Evolutionary conservation across 2,888 invertebrate genomes (phyloP).

Genomic region (Dasysyrphus albostriatus): DNA sequence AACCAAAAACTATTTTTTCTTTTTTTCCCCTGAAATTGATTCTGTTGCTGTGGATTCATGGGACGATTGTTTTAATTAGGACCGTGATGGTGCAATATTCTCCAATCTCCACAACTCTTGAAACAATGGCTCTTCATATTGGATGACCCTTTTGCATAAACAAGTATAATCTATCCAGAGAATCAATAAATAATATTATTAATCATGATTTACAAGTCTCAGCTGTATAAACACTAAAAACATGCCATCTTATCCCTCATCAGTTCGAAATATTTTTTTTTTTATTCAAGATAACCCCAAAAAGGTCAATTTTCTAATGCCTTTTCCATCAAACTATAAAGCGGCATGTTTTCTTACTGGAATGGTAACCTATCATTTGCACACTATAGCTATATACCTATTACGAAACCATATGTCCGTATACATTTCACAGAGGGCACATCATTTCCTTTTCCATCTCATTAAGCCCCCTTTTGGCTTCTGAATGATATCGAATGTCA

Average conservation of each 20-base stretch:
- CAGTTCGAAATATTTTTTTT: slow-evolving; percentile 19
- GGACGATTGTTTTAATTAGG: no score
- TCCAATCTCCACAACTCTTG: no score
- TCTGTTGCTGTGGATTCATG: no score
- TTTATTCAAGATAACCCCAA: neutral
- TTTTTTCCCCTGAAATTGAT: no score
- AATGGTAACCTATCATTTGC: slow-evolving; percentile 50
- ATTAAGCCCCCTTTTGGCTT: slow-evolving; percentile 66
- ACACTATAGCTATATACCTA: slow-evolving; percentile 4
- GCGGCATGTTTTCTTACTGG: slow-evolving; percentile 1
- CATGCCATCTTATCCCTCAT: slow-evolving; percentile 22
- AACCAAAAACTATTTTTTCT: no score
- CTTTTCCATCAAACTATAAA: slow-evolving; percentile 31
- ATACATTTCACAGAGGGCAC: slow-evolving; percentile 63
- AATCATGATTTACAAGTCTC: slow-evolving; percentile 31
- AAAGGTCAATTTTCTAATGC: slow-evolving; percentile 49
- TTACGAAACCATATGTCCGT: slow-evolving; percentile 36
- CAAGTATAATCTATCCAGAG: no score
- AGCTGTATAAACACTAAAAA: slow-evolving; percentile 51
- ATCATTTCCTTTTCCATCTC: slow-evolving; percentile 71
- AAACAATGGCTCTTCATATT: no score
- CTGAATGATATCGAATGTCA: slow-evolving; percentile 69
- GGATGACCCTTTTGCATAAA: no score
- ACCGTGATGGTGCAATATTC: no score
- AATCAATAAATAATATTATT: no score